phyloP scores from a whole-genome alignment of 2,888 invertebrate species.

The Tipula lateralis region DNA sequence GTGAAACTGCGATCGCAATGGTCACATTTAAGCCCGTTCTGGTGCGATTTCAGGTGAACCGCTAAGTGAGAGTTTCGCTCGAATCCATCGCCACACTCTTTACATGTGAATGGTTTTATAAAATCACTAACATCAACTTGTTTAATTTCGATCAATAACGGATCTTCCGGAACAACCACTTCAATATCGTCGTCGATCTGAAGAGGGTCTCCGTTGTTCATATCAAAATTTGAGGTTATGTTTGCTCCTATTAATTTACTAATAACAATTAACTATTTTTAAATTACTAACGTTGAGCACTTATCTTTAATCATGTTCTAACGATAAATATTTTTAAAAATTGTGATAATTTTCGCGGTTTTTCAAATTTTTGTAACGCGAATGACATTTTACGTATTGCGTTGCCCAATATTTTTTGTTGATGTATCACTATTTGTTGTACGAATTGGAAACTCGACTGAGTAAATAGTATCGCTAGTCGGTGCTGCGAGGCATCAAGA shows the following conservation, averaged over 20 bases:
- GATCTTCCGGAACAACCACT: constrained; percentile 25
- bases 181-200: constrained; percentile 20
- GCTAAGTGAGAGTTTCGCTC: neutral
- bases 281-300: neutral
- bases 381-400: neutral
- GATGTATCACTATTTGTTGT: neutral
- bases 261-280: neutral
- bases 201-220: neutral
- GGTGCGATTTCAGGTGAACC: neutral
- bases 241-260: neutral
- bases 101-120: neutral
- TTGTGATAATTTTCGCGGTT: neutral
- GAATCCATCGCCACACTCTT: neutral
- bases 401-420: neutral
- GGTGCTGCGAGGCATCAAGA: neutral
- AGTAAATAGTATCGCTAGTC: neutral
- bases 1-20: constrained; percentile 6
- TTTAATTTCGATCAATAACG: neutral
- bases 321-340: neutral
- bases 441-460: neutral
- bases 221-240: neutral
- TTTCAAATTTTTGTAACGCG: neutral
- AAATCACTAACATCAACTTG: neutral
- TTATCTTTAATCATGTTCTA: neutral
- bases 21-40: constrained; percentile 6